Evolutionary conservation across 2,888 invertebrate species (phyloP).

Genomic region (Hirtodrosophila histrioides): DNA sequence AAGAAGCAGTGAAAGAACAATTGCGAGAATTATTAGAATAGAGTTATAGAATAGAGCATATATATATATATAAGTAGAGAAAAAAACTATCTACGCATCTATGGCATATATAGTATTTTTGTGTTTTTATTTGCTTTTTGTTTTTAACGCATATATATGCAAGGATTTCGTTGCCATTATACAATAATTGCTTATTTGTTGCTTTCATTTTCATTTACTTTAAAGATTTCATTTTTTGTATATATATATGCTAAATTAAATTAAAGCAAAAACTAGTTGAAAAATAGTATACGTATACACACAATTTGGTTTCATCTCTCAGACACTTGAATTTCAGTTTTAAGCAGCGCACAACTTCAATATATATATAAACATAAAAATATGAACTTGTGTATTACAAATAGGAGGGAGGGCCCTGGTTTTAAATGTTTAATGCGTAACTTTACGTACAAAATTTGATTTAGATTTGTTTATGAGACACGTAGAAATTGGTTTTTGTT

Average conservation of each 20-base stretch:
- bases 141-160: constrained; percentile 55
- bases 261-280: constrained; percentile 77
- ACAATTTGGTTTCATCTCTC: constrained; percentile 77
- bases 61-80: constrained; percentile 54
- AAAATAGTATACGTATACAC: constrained; percentile 79
- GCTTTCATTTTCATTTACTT: constrained; percentile 9
- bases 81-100: constrained; percentile 52
- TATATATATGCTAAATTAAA: constrained; percentile 65
- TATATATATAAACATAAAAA: constrained; percentile 57
- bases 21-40: constrained; percentile 60
- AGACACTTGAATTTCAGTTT: constrained; percentile 75
- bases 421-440: constrained; percentile 41
- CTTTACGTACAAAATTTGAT: constrained; percentile 36
- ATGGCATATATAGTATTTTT: constrained; percentile 52
- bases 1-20: constrained; percentile 71
- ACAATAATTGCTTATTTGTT: constrained; percentile 47
- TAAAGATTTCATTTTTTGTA: constrained; percentile 50
- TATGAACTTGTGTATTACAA: constrained; percentile 45
- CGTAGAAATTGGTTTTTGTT: constrained; percentile 43
- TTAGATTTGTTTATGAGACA: constrained; percentile 46
- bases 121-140: constrained; percentile 23
- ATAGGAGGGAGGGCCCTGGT: constrained; percentile 51
- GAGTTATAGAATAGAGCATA: constrained; percentile 52
- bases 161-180: constrained; percentile 75
- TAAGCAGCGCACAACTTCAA: constrained; percentile 61